Base-by-base conservation (phyloP, 2,888 invertebrate genomes). In the Carpatolechia fugitivella region DNA sequence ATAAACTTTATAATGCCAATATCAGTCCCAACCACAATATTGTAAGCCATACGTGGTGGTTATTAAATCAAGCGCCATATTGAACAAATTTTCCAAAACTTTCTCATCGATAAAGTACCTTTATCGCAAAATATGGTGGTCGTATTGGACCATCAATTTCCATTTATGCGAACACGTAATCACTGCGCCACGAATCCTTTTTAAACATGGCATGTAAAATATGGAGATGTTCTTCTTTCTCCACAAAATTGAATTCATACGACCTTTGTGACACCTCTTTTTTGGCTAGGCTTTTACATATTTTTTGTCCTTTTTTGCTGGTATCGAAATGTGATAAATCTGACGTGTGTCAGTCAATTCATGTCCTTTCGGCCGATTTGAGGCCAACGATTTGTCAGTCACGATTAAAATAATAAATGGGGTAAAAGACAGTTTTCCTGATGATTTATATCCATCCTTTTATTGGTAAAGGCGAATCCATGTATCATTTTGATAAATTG, bases 21-120 rank as follows among this genome's bases (percentile, higher is more conserved):
- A 50, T 56, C 33, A 46, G 31, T 31, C 18, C 13, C 38, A 35
- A 13, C 33, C 52, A 47, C 44, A 14, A 41, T 35, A 35, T 35
- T 44, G 44, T 58, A 61, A 59, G 59, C 60, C 57, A 58, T 54
- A 68, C 69, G 68, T 69, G 66, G 60, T 66, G 63, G 68, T 70
- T 76, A 76, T 74, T 74, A 77, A 76, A 79, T 73, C 71, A 71
- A 61, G 70, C 68, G 61, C 66, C 71, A 72, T 70, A 72, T 75
- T 77, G 73, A 60, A 60, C 64, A 68, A 69, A 68, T 70, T 70
- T 68, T 65, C 65, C 61, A 58, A 61, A 67, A 72, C 62, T 70
- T 65, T 61, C 60, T 61, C 56, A 63, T 63, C 62, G 58, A 64
- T 69, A 68, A 71, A 71, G 69, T 68, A 66, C 40, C 47, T 72